Percentiles rank a stretch among this genome's conserved stretches.
Conservation (phyloP, 2,797 vertebrate species). For the Sebastes dallii region DNA sequence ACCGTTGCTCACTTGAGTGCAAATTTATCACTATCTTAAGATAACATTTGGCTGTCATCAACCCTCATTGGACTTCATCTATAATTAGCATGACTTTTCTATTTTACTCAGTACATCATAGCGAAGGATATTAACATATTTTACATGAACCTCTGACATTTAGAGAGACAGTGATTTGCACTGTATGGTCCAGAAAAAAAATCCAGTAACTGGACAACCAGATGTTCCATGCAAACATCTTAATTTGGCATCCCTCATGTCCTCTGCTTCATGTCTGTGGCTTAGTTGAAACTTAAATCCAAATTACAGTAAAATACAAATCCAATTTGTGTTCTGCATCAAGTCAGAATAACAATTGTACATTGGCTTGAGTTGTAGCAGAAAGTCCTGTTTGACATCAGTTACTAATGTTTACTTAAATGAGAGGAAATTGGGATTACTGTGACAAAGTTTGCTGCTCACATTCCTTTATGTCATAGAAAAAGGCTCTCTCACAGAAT, state of each 20-base stretch:
- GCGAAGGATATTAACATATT: slow-evolving; percentile 26
- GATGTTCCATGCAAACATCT: slow-evolving; percentile 28
- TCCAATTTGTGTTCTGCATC: slow-evolving; percentile 59
- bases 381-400: slow-evolving; percentile 40
- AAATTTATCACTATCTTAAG: slow-evolving; percentile 62
- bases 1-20: slow-evolving; percentile 46
- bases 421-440: slow-evolving; percentile 53
- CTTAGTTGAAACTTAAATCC: slow-evolving; percentile 54
- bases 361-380: slow-evolving; percentile 56
- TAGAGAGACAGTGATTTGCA: slow-evolving; percentile 19
- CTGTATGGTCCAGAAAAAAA: slow-evolving; percentile 22
- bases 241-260: slow-evolving; percentile 33
- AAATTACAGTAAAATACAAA: slow-evolving; percentile 60
- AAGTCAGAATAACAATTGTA: slow-evolving; percentile 47
- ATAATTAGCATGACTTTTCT: slow-evolving; percentile 45
- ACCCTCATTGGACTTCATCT: slow-evolving; percentile 44
- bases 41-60: slow-evolving; percentile 64
- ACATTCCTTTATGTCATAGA: slow-evolving; percentile 16
- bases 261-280: slow-evolving; percentile 61
- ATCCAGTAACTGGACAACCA: slow-evolving; percentile 15
- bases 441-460: slow-evolving; percentile 40
- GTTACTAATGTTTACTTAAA: slow-evolving; percentile 43
- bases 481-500: background rate
- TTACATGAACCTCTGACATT: slow-evolving; percentile 42
- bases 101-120: slow-evolving; percentile 29